Evolutionary conservation across 1,140 invertebrate species (phyloP).

Genomic region (Colletes latitarsis): DNA sequence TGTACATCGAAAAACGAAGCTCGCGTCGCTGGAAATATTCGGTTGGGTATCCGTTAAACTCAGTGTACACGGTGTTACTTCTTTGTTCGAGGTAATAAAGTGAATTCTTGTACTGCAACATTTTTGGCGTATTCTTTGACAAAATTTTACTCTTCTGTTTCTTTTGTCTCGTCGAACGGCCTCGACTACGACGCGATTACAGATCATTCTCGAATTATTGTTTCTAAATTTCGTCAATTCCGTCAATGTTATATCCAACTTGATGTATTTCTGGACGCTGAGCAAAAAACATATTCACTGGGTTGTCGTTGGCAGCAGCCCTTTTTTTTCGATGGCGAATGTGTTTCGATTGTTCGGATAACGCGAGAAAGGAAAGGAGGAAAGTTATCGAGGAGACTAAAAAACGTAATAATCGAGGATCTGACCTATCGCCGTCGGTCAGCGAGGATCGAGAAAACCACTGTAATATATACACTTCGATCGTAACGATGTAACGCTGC

Average conservation of each 20-base stretch:
- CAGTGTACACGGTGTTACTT: neutral
- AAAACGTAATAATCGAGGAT: neutral
- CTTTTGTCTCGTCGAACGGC: neutral
- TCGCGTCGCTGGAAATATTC: slow-evolving; percentile 14
- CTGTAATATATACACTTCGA: slow-evolving; percentile 61
- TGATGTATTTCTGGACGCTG: neutral
- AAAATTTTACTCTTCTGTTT: neutral
- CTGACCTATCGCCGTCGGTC: slow-evolving; percentile 23
- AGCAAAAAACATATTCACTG: neutral
- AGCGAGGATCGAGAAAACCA: slow-evolving; percentile 45
- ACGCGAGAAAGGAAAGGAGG: neutral
- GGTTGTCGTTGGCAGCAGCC: neutral
- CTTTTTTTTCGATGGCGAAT: neutral
- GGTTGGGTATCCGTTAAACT: neutral
- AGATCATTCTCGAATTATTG: no score
- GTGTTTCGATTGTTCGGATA: slow-evolving; percentile 59
- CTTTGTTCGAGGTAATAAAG: neutral
- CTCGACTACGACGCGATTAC: no score
- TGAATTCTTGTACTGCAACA: neutral
- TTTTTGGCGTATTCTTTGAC: neutral
- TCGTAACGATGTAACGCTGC: slow-evolving; percentile 72
- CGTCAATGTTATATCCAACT: neutral
- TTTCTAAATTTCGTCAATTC: no score
- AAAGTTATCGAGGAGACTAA: slow-evolving; percentile 17
- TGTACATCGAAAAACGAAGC: slow-evolving; percentile 19